Evolutionary conservation across 2,113 vertebrate genomes (phyloP).

Genomic region (Cyprinodon variegatus): DNA sequence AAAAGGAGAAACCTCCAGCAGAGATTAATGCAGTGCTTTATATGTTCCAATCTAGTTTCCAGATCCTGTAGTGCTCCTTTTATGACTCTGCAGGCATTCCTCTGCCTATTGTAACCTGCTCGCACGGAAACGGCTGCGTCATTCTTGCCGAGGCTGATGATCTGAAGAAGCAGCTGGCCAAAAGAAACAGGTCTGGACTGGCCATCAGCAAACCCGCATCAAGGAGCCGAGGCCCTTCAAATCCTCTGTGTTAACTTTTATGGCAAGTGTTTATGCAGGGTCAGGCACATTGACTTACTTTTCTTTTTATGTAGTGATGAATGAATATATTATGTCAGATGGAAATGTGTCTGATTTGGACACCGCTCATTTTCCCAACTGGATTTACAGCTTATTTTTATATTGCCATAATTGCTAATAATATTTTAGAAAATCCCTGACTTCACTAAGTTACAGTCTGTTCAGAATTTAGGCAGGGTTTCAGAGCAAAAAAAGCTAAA

Average conservation of each 20-base stretch:
- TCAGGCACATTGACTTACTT: slow-evolving; percentile 77
- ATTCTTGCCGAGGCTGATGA: slow-evolving; percentile 52
- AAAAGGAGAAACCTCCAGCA: slow-evolving; percentile 71
- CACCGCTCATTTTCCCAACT: neutral
- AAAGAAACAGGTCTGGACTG: slow-evolving; percentile 66
- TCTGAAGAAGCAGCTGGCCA: slow-evolving; percentile 60
- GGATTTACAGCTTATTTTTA: neutral
- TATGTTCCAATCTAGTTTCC: slow-evolving; percentile 77
- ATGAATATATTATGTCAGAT: slow-evolving; percentile 61
- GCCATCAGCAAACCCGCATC: slow-evolving; percentile 72
- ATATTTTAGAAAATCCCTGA: neutral
- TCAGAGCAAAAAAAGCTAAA: neutral
- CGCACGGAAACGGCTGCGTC: slow-evolving; percentile 74
- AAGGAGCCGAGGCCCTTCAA: slow-evolving; percentile 66
- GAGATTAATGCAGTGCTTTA: slow-evolving; percentile 73
- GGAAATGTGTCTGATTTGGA: slow-evolving; percentile 55
- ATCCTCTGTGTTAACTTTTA: slow-evolving; percentile 77
- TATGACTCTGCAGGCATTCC: slow-evolving; percentile 73
- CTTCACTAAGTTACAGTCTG: too few species aligned
- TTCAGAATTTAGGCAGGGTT: too few species aligned
- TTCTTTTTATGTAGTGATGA: slow-evolving; percentile 62
- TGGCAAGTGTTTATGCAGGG: slow-evolving; percentile 80
- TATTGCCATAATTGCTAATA: neutral
- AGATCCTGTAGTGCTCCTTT: slow-evolving; percentile 68
- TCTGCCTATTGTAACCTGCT: slow-evolving; percentile 67